These are phyloP conservation scores for Diploscapter pachys DNA, from an alignment of 1,140 invertebrate species.

Conservation along the genomic window DNA sequence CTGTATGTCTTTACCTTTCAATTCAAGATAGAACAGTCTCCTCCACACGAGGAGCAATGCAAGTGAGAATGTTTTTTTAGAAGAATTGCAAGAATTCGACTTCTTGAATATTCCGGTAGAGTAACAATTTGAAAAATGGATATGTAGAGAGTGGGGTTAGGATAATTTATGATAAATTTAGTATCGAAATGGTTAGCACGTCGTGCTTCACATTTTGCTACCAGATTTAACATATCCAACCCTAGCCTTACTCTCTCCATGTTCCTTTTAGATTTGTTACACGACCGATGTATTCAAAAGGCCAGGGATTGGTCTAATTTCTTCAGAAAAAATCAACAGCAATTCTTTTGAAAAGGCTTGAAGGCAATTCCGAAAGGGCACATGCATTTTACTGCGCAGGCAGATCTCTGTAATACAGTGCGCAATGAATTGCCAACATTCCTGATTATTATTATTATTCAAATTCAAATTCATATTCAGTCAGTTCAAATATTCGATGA, in stretches of 20 bases:
- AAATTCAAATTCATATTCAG: background rate
- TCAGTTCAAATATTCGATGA: background rate
- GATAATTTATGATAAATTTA: constrained; percentile 4
- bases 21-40: background rate
- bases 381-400: constrained; percentile 25
- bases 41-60: background rate
- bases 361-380: background rate
- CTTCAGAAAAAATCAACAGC: too few relatives aligned
- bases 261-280: too few relatives aligned
- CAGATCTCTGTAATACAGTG: constrained; percentile 4
- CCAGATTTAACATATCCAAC: too few relatives aligned
- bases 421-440: background rate
- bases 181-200: too few relatives aligned
- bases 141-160: constrained; percentile 1
- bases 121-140: constrained; percentile 5
- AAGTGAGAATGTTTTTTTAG: constrained; percentile 13
- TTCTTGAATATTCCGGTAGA: constrained; percentile 27
- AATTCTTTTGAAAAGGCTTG: too few relatives aligned
- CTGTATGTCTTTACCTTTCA: constrained; percentile 58
- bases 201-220: too few relatives aligned
- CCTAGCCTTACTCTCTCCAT: too few relatives aligned
- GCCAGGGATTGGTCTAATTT: too few relatives aligned
- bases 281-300: too few relatives aligned
- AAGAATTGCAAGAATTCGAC: constrained; percentile 27
- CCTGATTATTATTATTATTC: background rate